Base-by-base conservation (phyloP, 30 jellyfish, hydroid and myxozoan genomes). In the Cassiopea xamachana region DNA sequence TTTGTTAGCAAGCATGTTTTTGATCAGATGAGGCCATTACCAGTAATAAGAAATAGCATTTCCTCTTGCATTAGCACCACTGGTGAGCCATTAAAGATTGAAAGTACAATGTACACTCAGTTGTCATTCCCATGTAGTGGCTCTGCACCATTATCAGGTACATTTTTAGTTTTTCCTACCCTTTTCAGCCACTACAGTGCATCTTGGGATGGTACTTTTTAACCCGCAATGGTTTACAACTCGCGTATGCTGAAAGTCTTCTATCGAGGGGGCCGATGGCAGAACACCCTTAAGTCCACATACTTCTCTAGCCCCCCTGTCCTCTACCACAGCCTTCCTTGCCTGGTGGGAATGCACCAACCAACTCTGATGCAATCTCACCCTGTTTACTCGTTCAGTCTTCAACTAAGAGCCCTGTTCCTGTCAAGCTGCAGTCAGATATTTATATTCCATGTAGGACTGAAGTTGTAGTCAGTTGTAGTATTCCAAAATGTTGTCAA, bases 161-260 rank as follows among this genome's bases (percentile, higher is more conserved):
- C 39, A 0, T 85, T 85, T 70, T 59, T 49, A 55, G 72, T 73
- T 60, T 75, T 15, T 18, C 69, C 58, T 1, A n/a, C 16, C 73
- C 73, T 45, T 60, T 85, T 71, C 78, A 7, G 64, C 87, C 87
- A n/a, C 45, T 85, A 39, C 81, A 73, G 79, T 85, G 93, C 74
- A 59, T 85, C 12, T 46, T 85, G 16, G 93, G 93, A 7, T 83
- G 91, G 91, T 84, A 83, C 60, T 68, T 83, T 27, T 3, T 83
- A 2, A 83, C 91, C 70, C 70, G 58, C 16, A 76, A 87, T 87
- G 62, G 89, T 62, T 68, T 71, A 7, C 79, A 84, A 47, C 19
- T 81, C 39, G 27, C 61, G 1, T 60, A 14, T 17, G n/a, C 48
- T 45, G 48, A 50, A 9, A 27, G 47, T 81, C 60, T 45, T 19